These are phyloP conservation scores for Phylloscopus collybita DNA, from an alignment of 2,797 vertebrate species.

Conservation along the genomic window DNA sequence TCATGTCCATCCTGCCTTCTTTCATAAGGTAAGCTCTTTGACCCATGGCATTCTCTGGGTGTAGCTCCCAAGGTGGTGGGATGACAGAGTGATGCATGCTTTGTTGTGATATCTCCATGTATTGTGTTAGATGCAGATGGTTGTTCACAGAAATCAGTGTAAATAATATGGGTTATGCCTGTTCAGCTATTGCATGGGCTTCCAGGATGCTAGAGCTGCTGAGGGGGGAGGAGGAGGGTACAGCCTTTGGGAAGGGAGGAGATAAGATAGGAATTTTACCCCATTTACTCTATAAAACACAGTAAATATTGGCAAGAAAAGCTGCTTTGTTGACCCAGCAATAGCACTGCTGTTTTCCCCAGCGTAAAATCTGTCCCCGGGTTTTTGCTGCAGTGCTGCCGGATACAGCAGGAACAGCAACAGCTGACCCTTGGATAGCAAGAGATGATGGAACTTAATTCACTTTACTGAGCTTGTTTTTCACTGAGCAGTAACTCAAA, in stretches of 20 bases:
- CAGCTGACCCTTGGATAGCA: background rate
- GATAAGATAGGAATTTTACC: background rate
- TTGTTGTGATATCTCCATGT: background rate
- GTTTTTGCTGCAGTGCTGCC: background rate
- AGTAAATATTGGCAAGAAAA: background rate
- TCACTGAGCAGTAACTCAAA: background rate
- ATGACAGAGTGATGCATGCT: background rate
- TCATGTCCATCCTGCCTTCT: background rate
- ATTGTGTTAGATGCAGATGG: background rate
- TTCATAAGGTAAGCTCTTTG: background rate
- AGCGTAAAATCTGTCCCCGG: background rate
- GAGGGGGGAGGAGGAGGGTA: background rate
- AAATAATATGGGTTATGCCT: background rate
- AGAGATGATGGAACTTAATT: background rate
- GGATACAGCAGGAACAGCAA: background rate
- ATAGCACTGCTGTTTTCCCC: background rate
- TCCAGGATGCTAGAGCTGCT: background rate
- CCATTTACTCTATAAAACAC: background rate
- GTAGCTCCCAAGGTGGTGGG: background rate
- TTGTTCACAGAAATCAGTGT: background rate
- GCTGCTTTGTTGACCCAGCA: background rate
- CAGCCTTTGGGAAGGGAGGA: background rate
- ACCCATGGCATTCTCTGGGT: accelerated
- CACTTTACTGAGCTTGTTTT: background rate
- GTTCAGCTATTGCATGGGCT: background rate